Evolutionary conservation across 2,888 invertebrate genomes (phyloP).

Genomic region (Ptychoptera contaminata): DNA sequence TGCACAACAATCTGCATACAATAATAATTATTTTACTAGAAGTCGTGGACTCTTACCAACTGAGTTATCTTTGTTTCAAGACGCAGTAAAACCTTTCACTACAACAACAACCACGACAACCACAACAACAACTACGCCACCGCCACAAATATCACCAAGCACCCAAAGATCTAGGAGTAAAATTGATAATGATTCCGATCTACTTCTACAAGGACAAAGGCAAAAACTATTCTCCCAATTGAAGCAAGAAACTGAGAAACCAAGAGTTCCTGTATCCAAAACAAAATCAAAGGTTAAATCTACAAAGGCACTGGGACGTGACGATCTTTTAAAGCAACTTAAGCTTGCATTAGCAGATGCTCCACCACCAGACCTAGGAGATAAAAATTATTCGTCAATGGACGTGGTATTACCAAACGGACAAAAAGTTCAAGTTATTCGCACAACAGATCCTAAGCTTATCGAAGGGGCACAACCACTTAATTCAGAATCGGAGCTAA

Average conservation of each 20-base stretch:
- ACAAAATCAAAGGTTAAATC: conserved; percentile 36
- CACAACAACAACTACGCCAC: conserved; percentile 33
- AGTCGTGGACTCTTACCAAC: conserved; percentile 42
- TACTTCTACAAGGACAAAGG: conserved; percentile 31
- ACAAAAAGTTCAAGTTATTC: conserved; percentile 56
- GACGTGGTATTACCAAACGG: conserved; percentile 60
- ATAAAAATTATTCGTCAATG: conserved; percentile 54
- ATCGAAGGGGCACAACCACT: conserved; percentile 42
- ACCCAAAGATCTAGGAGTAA: conserved; percentile 13
- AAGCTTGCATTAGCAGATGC: conserved; percentile 57
- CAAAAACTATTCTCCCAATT: conserved; percentile 43
- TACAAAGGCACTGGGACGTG: conserved; percentile 42
- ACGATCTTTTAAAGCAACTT: conserved; percentile 57
- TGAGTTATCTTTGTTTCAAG: conserved; percentile 45
- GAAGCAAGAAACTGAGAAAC: conserved; percentile 33
- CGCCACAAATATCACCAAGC: conserved; percentile 13
- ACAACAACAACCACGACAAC: conserved; percentile 52
- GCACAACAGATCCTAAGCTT: conserved; percentile 52
- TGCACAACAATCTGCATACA: neutral
- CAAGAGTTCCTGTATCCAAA: conserved; percentile 33
- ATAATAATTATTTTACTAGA: neutral
- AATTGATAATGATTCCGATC: conserved; percentile 26
- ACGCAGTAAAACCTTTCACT: conserved; percentile 53
- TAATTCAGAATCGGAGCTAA: conserved; percentile 21
- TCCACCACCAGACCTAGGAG: conserved; percentile 42